phyloP scores from a whole-genome alignment of 2,113 vertebrate genomes.

The Proterorhinus semilunaris region DNA sequence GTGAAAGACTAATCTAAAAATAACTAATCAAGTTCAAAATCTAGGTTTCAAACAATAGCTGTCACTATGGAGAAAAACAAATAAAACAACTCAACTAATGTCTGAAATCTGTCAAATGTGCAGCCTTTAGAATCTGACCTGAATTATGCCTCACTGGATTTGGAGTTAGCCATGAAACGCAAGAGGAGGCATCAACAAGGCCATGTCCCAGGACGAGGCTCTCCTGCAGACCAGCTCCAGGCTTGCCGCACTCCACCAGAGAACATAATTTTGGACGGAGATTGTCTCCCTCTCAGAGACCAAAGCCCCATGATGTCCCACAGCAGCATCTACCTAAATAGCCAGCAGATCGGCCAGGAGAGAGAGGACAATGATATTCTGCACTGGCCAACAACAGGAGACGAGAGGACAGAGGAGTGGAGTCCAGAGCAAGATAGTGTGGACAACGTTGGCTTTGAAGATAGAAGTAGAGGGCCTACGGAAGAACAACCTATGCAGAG shows the following conservation, averaged over 20 bases:
- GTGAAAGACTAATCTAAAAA: constrained; percentile 44
- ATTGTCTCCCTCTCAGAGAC: constrained; percentile 56
- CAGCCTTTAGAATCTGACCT: constrained; percentile 58
- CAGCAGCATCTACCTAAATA: constrained; percentile 79
- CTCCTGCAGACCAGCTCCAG: constrained; percentile 26
- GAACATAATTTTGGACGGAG: constrained; percentile 48
- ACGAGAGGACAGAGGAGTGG: constrained; percentile 3
- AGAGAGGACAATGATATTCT: constrained; percentile 38
- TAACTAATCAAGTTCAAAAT: constrained; percentile 19
- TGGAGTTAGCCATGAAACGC: constrained; percentile 59
- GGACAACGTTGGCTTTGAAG: constrained; percentile 3
- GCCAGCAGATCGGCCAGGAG: constrained; percentile 71
- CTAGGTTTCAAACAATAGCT: background rate
- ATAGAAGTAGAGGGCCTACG: constrained; percentile 1
- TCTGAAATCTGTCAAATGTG: background rate
- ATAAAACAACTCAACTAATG: background rate
- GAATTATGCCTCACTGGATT: constrained; percentile 76
- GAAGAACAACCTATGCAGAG: constrained; percentile 14
- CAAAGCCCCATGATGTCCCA: constrained; percentile 68
- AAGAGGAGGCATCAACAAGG: constrained; percentile 59
- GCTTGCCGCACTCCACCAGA: constrained; percentile 2
- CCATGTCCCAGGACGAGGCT: constrained; percentile 40
- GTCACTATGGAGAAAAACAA: background rate
- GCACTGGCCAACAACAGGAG: constrained; percentile 4
- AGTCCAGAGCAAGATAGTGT: constrained; percentile 10